phyloP scores from a whole-genome alignment of 1,140 invertebrate genomes.

The Macrobrachium rosenbergii region DNA sequence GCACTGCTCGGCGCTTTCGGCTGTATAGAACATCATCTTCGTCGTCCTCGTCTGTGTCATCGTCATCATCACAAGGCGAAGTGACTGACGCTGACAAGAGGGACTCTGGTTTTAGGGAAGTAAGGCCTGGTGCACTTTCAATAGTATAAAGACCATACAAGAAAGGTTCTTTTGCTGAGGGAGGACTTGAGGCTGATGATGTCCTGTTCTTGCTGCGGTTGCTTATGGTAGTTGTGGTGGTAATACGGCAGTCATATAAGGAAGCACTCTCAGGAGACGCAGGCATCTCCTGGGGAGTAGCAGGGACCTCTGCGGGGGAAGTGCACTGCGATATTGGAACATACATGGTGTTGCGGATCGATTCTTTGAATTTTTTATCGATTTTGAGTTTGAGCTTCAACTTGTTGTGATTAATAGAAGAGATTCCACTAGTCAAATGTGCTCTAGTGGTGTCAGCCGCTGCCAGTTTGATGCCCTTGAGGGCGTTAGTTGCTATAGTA shows the following conservation, averaged over 20 bases:
- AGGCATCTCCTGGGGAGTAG: constrained; percentile 82
- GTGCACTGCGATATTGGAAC: constrained; percentile 74
- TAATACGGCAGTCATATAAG: constrained; percentile 80
- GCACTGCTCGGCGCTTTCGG: constrained; percentile 54
- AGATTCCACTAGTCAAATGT: constrained; percentile 60
- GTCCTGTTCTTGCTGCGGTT: constrained; percentile 55
- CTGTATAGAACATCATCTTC: constrained; percentile 49
- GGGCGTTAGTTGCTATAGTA: constrained; percentile 43
- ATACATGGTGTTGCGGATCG: constrained; percentile 71
- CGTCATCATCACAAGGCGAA: constrained; percentile 40
- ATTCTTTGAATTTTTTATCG: constrained; percentile 75
- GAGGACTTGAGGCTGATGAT: constrained; percentile 53
- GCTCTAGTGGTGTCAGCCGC: constrained; percentile 64
- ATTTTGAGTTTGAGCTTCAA: constrained; percentile 76
- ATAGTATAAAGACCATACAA: constrained; percentile 64
- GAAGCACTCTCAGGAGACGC: constrained; percentile 86
- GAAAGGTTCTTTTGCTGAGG: constrained; percentile 61
- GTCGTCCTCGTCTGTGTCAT: constrained; percentile 47
- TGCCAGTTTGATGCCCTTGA: constrained; percentile 64
- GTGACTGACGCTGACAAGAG: constrained; percentile 56
- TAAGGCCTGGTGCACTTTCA: constrained; percentile 61
- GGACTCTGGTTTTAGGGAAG: constrained; percentile 53
- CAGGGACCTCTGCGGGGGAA: constrained; percentile 83
- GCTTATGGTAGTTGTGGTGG: constrained; percentile 49
- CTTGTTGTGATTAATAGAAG: constrained; percentile 69